Base-by-base conservation (phyloP, 2,797 vertebrate genomes). In the Hoplostethus atlanticus region DNA sequence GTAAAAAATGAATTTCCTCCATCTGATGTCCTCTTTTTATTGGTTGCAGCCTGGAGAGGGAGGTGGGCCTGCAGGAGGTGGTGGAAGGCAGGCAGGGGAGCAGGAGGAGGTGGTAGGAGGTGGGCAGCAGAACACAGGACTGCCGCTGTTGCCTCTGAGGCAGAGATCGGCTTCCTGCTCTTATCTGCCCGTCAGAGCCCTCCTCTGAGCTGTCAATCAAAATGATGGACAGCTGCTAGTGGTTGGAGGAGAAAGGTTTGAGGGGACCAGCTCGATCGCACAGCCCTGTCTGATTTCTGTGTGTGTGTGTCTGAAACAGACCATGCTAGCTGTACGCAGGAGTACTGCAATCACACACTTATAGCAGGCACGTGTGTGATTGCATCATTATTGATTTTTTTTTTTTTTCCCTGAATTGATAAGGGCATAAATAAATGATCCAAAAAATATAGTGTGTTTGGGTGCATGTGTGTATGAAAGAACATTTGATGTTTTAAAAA, bases 81-180 rank as follows among this genome's bases (percentile, higher is more conserved):
- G 73, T 54, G 73, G 84, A 80, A 73, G 85, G 78, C 4, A 38
- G 77, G 84, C 77, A 81, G 79, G 31, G 46, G 70, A 84, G 86
- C 83, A 76, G 87, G 88, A 76, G 81, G 83, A 77, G 83, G 69
- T 60, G 87, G 83, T 80, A 81, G 79, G 85, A 85, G 83, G 83
- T 77, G 86, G 91, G 87, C 87, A 87, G 88, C 84, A 89, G 81
- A 91, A 93, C 92, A 93, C 79, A 91, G 89, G 86, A 86, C 86
- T 86, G 88, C 83, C 63, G 90, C 90, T 93, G 91, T 87, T 92
- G 89, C 89, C 92, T 94, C 87, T 87, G 90, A 92, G 90, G 90
- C 92, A 92, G 83, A 87, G 89, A 87, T 86, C 78, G 86, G 90
- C 88, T 87, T 71, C 87, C 83, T 58, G 84, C 91, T 92, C 92